Evolutionary conservation across 1,140 invertebrate genomes (phyloP).

Genomic region (Drosophila jambulina): DNA sequence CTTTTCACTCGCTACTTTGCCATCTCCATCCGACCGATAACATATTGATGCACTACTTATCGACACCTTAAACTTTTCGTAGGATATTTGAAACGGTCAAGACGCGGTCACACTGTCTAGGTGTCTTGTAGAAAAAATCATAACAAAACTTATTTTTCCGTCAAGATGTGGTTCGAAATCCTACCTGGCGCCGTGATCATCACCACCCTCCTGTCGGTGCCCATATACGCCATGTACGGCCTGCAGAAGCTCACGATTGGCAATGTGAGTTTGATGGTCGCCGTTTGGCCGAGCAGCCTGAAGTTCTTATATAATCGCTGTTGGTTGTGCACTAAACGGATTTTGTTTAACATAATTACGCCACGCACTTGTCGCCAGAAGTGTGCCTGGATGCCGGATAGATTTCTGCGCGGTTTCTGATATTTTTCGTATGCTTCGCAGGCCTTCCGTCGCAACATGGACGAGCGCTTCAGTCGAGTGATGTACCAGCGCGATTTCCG

Average conservation of each 20-base stretch:
- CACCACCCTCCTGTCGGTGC: slow-evolving; percentile 86
- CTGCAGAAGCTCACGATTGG: slow-evolving; percentile 87
- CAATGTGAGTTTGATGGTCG: slow-evolving; percentile 86
- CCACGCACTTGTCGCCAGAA: slow-evolving; percentile 2
- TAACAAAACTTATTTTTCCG: slow-evolving; percentile 30
- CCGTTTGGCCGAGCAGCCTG: slow-evolving; percentile 32
- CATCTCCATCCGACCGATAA: slow-evolving; percentile 29
- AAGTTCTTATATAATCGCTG: slow-evolving; percentile 80
- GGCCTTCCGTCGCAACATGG: slow-evolving; percentile 86
- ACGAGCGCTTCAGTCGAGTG: slow-evolving; percentile 86
- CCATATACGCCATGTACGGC: slow-evolving; percentile 87
- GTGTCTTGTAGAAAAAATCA: slow-evolving; percentile 53
- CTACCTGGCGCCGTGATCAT: slow-evolving; percentile 87
- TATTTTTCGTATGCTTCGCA: slow-evolving; percentile 54
- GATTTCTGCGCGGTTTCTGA: slow-evolving; percentile 31
- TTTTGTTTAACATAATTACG: slow-evolving; percentile 67
- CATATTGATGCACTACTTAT: background rate
- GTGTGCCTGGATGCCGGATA: background rate
- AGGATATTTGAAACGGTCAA: slow-evolving; percentile 10
- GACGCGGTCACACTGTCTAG: slow-evolving; percentile 29
- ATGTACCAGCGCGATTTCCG: slow-evolving; percentile 86
- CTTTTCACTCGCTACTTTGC: background rate
- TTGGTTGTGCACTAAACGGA: slow-evolving; percentile 50
- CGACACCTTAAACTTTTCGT: background rate
- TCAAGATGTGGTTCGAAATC: slow-evolving; percentile 88